Conservation (phyloP, 64 coral and sea anemone species). For the Actinia tenebrosa region DNA sequence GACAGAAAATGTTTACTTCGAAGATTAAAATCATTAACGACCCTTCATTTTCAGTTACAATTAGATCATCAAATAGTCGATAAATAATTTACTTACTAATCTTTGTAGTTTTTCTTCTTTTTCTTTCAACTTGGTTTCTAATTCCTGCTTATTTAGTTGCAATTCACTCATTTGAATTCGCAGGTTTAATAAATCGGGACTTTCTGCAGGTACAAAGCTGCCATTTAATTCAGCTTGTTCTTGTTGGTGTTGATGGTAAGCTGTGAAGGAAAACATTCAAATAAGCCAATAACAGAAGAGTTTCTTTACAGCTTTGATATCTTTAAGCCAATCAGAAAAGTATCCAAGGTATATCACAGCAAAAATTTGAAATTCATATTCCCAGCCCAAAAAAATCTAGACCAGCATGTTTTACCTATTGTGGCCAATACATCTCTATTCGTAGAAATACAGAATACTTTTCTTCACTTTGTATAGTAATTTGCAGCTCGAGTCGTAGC, state of each 20-base stretch:
- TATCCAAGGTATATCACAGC: too few relatives aligned
- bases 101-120: constrained; percentile 65
- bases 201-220: not conserved
- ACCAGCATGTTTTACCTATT: too few relatives aligned
- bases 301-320: not conserved
- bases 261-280: not conserved
- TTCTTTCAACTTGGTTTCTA: constrained; percentile 40
- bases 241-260: not conserved
- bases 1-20: too few relatives aligned
- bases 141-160: constrained; percentile 32
- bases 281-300: not conserved
- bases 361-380: too few relatives aligned
- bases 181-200: constrained; percentile 36
- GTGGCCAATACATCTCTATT: too few relatives aligned
- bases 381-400: too few relatives aligned
- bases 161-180: constrained; percentile 53
- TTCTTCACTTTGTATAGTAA: too few relatives aligned
- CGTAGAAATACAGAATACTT: too few relatives aligned
- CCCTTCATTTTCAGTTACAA: too few relatives aligned
- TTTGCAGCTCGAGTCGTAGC: too few relatives aligned
- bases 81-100: constrained; percentile 38
- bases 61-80: too few relatives aligned
- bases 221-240: not conserved
- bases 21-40: too few relatives aligned
- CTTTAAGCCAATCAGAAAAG: not conserved